phyloP scores from a whole-genome alignment of 2,113 vertebrate genomes.

The Engraulis encrasicolus region DNA sequence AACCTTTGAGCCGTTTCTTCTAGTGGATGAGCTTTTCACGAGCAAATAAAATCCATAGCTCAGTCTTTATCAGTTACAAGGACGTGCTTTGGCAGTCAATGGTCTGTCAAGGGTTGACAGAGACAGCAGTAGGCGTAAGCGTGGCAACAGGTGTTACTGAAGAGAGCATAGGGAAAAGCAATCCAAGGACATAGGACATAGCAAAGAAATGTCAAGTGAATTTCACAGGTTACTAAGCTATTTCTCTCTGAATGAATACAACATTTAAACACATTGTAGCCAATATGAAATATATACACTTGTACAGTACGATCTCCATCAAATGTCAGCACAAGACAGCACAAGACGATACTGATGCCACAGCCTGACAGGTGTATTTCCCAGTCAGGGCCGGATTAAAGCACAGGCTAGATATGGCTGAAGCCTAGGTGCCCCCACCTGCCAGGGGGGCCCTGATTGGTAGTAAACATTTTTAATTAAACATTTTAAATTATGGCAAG shows the following conservation, averaged over 20 bases:
- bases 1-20: neutral
- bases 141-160: neutral
- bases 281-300: too few relatives aligned
- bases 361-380: too few relatives aligned
- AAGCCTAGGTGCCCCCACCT: too few relatives aligned
- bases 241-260: neutral
- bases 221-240: neutral
- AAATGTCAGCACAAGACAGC: neutral
- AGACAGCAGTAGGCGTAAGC: neutral
- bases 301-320: too few relatives aligned
- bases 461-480: too few relatives aligned
- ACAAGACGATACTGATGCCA: neutral
- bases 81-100: neutral
- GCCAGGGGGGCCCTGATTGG: too few relatives aligned
- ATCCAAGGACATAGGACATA: neutral
- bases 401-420: too few relatives aligned
- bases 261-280: too few relatives aligned
- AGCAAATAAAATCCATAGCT: neutral
- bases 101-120: neutral
- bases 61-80: neutral
- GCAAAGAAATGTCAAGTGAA: neutral
- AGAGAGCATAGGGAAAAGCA: neutral
- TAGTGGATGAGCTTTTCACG: neutral
- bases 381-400: too few relatives aligned
- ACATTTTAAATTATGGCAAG: too few relatives aligned